A percentile compares a stretch with the other conserved stretches of the same genome.
Conservation (phyloP, 2,888 invertebrate genomes). For the Melanostoma scalare region DNA sequence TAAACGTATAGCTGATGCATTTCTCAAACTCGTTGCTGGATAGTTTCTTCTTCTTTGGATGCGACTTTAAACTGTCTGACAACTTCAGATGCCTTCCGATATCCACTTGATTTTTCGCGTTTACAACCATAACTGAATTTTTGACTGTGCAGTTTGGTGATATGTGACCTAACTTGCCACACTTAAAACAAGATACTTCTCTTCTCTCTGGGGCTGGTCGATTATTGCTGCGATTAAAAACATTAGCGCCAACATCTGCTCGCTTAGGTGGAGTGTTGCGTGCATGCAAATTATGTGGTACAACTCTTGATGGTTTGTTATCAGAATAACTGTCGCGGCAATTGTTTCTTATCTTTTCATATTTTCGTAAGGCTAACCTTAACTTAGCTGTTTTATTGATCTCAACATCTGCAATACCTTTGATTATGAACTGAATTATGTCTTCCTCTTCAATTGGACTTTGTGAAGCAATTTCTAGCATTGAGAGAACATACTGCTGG, state of each 20-base stretch:
- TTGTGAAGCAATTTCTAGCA: slow-evolving; percentile 18
- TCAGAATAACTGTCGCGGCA: not conserved
- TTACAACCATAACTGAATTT: slow-evolving; percentile 17
- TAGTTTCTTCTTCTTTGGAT: not conserved
- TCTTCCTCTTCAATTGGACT: slow-evolving; percentile 19
- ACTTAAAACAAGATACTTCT: slow-evolving; percentile 38
- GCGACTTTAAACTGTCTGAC: no score
- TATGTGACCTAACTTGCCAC: slow-evolving; percentile 40
- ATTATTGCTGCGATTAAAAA: not conserved
- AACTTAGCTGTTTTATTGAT: slow-evolving; percentile 24
- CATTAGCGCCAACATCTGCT: not conserved
- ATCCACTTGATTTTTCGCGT: not conserved
- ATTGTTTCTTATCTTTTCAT: slow-evolving; percentile 8
- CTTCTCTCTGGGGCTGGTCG: not conserved
- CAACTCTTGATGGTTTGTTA: not conserved
- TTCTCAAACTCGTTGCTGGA: slow-evolving; percentile 21
- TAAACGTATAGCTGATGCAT: slow-evolving; percentile 6
- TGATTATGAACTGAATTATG: slow-evolving; percentile 33
- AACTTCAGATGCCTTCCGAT: not conserved
- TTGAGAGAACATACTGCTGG: slow-evolving; percentile 28
- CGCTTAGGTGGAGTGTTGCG: slow-evolving; percentile 6
- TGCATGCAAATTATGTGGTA: not conserved
- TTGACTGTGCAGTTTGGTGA: slow-evolving; percentile 13
- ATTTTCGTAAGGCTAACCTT: slow-evolving; percentile 17
- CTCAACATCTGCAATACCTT: slow-evolving; percentile 23